These are phyloP conservation scores for Dasyprocta punctata DNA, from an alignment of 2,113 vertebrate genomes.

Conservation along the genomic window DNA sequence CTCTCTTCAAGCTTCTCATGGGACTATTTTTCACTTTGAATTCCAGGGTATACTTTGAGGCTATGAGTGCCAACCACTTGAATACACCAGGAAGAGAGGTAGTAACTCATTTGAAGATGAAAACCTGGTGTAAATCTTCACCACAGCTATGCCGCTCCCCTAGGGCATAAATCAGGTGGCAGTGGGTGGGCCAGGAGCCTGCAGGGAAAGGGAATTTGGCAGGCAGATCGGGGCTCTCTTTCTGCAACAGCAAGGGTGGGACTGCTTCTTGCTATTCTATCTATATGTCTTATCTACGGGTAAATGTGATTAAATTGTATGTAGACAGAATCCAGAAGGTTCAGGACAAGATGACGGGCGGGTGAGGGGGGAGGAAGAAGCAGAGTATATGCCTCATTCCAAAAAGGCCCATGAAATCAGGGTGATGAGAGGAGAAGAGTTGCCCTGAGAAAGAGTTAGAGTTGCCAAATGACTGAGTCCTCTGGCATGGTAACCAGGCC, in stretches of 20 bases:
- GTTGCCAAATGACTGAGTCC: not conserved
- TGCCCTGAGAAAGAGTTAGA: not conserved
- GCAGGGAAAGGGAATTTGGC: not conserved
- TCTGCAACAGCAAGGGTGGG: not conserved
- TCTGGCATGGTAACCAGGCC: not conserved
- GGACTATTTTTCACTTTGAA: constrained; percentile 66
- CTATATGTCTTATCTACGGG: not conserved
- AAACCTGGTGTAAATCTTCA: constrained; percentile 58
- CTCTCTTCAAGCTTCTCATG: constrained; percentile 37
- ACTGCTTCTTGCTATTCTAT: not conserved
- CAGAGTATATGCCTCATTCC: not conserved
- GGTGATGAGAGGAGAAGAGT: not conserved
- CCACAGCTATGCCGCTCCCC: not conserved
- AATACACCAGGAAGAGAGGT: constrained; percentile 55
- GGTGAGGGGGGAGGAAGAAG: not conserved
- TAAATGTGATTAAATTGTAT: not conserved
- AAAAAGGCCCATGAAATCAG: not conserved
- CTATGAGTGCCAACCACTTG: constrained; percentile 61
- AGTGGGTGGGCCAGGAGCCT: not conserved
- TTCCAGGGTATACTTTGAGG: constrained; percentile 49
- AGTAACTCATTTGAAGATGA: constrained; percentile 70
- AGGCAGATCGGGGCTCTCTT: not conserved
- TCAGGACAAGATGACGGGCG: not conserved
- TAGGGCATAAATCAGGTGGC: constrained; percentile 48
- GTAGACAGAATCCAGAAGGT: not conserved